A percentile compares a stretch with the other conserved stretches of the same genome.
phyloP scores from a whole-genome alignment of 2,888 invertebrate species.

The Sinopyrophorus schimmeli region DNA sequence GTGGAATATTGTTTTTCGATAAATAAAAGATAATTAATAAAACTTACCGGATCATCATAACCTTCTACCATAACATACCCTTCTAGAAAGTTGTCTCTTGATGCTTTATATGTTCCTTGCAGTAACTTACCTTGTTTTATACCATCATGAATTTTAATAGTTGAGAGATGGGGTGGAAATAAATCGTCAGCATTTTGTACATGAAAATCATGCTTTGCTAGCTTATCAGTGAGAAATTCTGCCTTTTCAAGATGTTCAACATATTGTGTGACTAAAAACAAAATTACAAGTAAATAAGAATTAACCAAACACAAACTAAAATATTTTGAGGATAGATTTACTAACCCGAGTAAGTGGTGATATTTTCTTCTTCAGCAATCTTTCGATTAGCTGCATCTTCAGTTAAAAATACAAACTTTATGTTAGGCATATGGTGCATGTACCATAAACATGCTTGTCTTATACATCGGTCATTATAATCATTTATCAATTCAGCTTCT shows the following conservation, averaged over 20 bases:
- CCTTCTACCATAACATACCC: constrained; percentile 82
- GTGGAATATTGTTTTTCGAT: no score
- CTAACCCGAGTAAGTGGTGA: constrained; percentile 72
- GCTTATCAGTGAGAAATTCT: constrained; percentile 77
- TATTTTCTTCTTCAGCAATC: constrained; percentile 70
- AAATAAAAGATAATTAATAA: background rate
- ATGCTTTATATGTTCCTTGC: constrained; percentile 84
- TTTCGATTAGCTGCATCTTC: constrained; percentile 81
- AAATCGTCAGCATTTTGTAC: constrained; percentile 66
- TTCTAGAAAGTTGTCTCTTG: constrained; percentile 92
- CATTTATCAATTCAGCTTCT: constrained; percentile 83
- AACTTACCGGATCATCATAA: constrained; percentile 75
- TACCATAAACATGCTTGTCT: constrained; percentile 83
- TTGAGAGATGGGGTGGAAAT: constrained; percentile 84
- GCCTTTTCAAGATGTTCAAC: constrained; percentile 69
- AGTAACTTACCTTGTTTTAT: constrained; percentile 74
- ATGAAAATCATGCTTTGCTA: constrained; percentile 70
- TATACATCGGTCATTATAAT: constrained; percentile 91
- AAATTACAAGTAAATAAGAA: no score
- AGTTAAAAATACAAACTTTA: constrained; percentile 76
- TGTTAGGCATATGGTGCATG: constrained; percentile 67
- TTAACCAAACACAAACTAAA: no score
- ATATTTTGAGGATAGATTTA: no score
- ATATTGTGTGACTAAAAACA: constrained; percentile 70
- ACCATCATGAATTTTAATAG: constrained; percentile 76